Evolutionary conservation across 2,888 invertebrate species (phyloP), one percentile per base, ranked within the genome.

Genomic region (Vanessa cardui): DNA sequence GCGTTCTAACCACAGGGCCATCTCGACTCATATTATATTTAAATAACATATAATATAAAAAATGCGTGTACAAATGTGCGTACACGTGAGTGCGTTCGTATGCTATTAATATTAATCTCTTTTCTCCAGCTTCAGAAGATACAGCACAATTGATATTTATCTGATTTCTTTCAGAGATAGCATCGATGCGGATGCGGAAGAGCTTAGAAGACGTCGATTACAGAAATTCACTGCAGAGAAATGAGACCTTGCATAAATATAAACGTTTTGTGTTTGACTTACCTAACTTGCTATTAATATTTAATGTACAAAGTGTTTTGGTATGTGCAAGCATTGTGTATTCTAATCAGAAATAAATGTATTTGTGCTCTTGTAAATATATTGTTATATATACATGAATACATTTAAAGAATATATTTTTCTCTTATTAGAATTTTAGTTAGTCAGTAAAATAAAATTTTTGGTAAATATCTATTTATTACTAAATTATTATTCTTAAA

Each of bases 181-280:
- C 80, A 89, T 88, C 77, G 88, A 89, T 69, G 88, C 94, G 20
- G 92, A 94, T 70, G 93, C 95, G 46, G 95, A 94, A 79, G 96
- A 97, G 82, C 92, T 97, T 66, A 94, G 97, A 85, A 95, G 95
- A 89, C 94, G 96, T 83, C 94, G 97, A 87, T 92, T 97, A 85
- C 95, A 96, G 89, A 96, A 96, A 89, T 97, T 96, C 81, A 90
- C 86, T 69, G 75, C 83, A 79, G 92, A 92, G 73, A 89, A 92
- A 84, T 92, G 86, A 91, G 83, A 83, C 82, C 82, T 77, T 82
- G 77, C 73, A 64, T 70, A 75, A 45, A 39, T 12, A 39, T 3
- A 74, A 77, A 52, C 50, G 74, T 79, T 26, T 82, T 84, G 83
- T 76, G 82, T 87, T 85, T 82, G 80, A 84, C 79, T 85, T 83